Conservation (phyloP, 2,797 vertebrate species). For the Malurus splendens region DNA sequence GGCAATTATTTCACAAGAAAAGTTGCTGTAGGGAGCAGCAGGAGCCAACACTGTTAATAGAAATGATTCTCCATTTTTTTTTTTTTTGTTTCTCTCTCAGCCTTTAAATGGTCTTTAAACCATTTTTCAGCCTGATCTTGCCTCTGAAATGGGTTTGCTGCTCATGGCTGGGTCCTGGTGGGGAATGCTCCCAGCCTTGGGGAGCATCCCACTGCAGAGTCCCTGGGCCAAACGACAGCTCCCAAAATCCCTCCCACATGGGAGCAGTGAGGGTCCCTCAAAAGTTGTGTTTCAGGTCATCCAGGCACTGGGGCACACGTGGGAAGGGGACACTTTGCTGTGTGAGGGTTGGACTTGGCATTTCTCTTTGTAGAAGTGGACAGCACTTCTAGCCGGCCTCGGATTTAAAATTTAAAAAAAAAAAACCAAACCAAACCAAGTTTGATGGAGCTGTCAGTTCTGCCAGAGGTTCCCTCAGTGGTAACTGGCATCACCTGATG, state of each 20-base stretch:
- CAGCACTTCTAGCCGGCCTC: not conserved
- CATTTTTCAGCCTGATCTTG: not conserved
- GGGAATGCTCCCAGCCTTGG: not conserved
- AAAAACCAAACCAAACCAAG: no score
- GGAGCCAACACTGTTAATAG: constrained; percentile 5
- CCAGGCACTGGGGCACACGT: accelerated
- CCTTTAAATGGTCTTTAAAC: no score
- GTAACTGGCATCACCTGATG: not conserved
- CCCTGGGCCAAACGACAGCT: not conserved
- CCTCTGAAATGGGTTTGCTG: not conserved
- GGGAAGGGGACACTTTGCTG: not conserved
- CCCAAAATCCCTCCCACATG: not conserved
- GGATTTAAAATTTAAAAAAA: not conserved
- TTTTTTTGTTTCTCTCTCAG: not conserved
- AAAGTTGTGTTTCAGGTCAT: accelerated
- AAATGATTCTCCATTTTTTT: not conserved
- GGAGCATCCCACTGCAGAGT: accelerated
- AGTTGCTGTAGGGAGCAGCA: constrained; percentile 47
- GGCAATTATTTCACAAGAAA: constrained; percentile 58
- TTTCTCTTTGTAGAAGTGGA: not conserved
- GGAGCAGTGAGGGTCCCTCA: not conserved
- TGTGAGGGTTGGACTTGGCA: accelerated
- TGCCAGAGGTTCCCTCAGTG: not conserved
- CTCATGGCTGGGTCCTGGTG: not conserved
- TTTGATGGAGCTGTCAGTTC: not conserved